These are phyloP conservation scores for Antennarius maculatus DNA, from an alignment of 2,797 vertebrate species.

Conservation along the genomic window DNA sequence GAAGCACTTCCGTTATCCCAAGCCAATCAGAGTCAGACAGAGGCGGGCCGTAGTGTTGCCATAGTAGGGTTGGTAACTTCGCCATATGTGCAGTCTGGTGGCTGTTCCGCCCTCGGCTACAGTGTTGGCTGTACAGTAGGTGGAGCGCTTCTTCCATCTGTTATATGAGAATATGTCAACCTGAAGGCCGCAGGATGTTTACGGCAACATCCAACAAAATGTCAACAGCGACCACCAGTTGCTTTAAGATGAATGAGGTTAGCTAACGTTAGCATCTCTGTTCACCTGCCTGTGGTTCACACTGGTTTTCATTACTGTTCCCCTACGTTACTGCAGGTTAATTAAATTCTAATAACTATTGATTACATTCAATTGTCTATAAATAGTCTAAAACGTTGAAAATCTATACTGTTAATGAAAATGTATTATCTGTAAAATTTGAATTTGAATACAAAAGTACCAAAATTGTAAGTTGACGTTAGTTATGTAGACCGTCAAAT, in stretches of 20 bases:
- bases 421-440: too few relatives aligned
- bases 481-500: too few relatives aligned
- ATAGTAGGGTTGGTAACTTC: too few relatives aligned
- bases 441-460: too few relatives aligned
- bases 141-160: slow-evolving; percentile 6
- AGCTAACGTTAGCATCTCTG: neutral
- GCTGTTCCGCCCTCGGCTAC: neutral
- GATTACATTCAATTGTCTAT: too few relatives aligned
- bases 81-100: neutral
- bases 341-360: too few relatives aligned
- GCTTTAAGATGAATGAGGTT: neutral
- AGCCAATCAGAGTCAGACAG: too few relatives aligned
- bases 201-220: neutral
- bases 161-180: neutral
- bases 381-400: too few relatives aligned
- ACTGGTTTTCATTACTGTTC: neutral
- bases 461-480: too few relatives aligned
- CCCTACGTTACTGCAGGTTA: neutral
- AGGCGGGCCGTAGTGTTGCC: too few relatives aligned
- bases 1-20: too few relatives aligned
- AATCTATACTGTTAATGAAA: too few relatives aligned
- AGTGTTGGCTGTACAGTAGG: neutral
- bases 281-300: neutral
- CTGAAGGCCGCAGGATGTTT: slow-evolving; percentile 1
- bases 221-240: neutral